Base-by-base conservation (phyloP, 2,113 vertebrate genomes). In the Coreoperca whiteheadi region DNA sequence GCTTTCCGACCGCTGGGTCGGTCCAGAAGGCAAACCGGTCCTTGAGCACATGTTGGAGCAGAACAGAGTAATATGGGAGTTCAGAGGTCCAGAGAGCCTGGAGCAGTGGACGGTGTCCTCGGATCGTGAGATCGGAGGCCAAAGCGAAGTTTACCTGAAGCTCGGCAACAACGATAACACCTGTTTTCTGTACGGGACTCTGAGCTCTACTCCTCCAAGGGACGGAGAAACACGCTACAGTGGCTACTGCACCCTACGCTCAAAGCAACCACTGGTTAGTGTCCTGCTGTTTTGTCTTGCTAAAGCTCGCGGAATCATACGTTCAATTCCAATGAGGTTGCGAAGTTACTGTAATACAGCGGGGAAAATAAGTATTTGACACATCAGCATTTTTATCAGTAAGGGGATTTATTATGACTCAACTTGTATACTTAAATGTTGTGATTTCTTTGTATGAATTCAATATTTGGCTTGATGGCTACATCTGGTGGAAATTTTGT, bases 221-320 rank as follows among this genome's bases (percentile, higher is more conserved):
- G 98, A 99, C 2, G 98, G 98, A 48, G 96, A 98, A 65, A 98
- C 97, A 0, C 90, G 92, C 32, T 97, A 96, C 88, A 99, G 98
- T 51, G 98, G 98, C 9, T 99, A 99, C 88, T 99, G 98, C 87
- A 94, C 95, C 0, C 87, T 99, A 93, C 94, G 95, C 71, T 95
- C 97, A 53, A 95, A 92, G 82, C 94, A 94, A 0, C 91, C 2
- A 0, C 72, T 94, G 97, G 98, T 99, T 16, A 88, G 97, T 96
- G 3, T 2, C 8, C 1, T 14, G 12, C 16, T 56, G 20, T 25
- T 50, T 30, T 39, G 20, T 28, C 23, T 18, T 48, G 12, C 21
- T 21, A 0, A 43, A 18, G 41, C 39, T 21, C 71, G 25, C 25
- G 6, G 37, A 50, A 51, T 16, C n/a, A 30, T 9, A 39, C 20